Percentiles rank a stretch among this genome's conserved stretches.
phyloP scores from a whole-genome alignment of 2,113 vertebrate genomes.

The Clarias macrocephalus region DNA sequence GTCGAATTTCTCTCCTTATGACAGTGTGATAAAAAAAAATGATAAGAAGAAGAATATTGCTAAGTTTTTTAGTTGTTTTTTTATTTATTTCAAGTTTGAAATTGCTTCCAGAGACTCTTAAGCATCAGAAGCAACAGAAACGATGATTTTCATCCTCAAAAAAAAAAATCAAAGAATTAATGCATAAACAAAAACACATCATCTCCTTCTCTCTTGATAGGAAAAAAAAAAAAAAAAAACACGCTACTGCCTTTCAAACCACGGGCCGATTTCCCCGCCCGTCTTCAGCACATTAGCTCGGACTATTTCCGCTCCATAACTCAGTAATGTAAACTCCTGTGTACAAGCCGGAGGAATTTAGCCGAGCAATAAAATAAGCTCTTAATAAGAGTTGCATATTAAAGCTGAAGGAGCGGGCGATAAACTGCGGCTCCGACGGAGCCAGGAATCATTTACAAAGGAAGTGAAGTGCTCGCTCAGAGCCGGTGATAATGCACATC shows the following conservation, averaged over 20 bases:
- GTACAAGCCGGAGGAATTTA: slow-evolving; percentile 30
- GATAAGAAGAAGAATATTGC: not conserved
- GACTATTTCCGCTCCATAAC: slow-evolving; percentile 13
- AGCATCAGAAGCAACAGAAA: not conserved
- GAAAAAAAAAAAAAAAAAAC: not conserved
- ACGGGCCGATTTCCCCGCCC: not conserved
- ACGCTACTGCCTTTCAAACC: not conserved
- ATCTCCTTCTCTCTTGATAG: not conserved
- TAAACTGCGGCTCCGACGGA: not conserved
- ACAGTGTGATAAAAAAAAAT: not conserved
- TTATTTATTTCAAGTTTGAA: not conserved
- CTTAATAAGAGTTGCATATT: slow-evolving; percentile 25
- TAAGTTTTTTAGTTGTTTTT: not conserved
- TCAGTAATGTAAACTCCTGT: slow-evolving; percentile 15
- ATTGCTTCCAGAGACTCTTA: not conserved
- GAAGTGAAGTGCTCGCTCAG: slow-evolving; percentile 10
- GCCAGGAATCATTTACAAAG: slow-evolving; percentile 3
- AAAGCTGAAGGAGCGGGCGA: slow-evolving; percentile 5
- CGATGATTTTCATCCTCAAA: not conserved
- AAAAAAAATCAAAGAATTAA: not conserved
- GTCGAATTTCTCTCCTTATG: not conserved
- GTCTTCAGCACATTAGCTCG: not conserved
- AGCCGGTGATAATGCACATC: not conserved
- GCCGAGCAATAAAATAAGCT: slow-evolving; percentile 41
- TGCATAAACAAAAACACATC: not conserved